Evolutionary conservation across 2,888 invertebrate genomes (phyloP).

Genomic region (Abrostola triplasia): DNA sequence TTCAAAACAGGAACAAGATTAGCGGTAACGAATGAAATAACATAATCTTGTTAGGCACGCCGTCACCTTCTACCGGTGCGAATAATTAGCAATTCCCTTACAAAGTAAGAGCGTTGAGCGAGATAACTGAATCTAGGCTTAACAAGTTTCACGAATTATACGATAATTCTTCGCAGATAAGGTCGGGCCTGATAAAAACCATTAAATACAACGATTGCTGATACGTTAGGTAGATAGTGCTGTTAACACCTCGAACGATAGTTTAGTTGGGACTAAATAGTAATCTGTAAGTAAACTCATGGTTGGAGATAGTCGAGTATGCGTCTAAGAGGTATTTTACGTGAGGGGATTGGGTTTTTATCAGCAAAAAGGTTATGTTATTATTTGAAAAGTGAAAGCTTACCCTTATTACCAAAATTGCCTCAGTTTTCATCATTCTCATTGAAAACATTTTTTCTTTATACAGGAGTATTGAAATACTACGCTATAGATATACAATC

Average conservation of each 20-base stretch:
- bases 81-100: slow-evolving; percentile 79
- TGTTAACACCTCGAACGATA: slow-evolving; percentile 41
- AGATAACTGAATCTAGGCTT: slow-evolving; percentile 78
- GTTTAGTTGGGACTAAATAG: slow-evolving; percentile 34
- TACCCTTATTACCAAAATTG: no score
- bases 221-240: slow-evolving; percentile 37
- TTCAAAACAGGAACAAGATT: slow-evolving; percentile 49
- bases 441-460: no score
- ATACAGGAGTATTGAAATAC: no score
- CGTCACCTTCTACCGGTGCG: slow-evolving; percentile 72
- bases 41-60: slow-evolving; percentile 66
- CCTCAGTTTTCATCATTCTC: no score
- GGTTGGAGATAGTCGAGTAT: slow-evolving; percentile 21
- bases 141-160: slow-evolving; percentile 74
- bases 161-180: slow-evolving; percentile 57
- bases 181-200: slow-evolving; percentile 51
- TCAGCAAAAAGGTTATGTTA: no score
- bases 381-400: no score
- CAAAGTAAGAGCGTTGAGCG: slow-evolving; percentile 59
- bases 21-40: slow-evolving; percentile 58
- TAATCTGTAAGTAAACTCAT: slow-evolving; percentile 42
- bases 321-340: not conserved
- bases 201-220: slow-evolving; percentile 53
- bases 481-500: slow-evolving; percentile 63
- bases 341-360: not conserved